Percentiles rank a stretch among this genome's conserved stretches.
Conservation (phyloP, 2,113 vertebrate genomes). For the Labrus mixtus region DNA sequence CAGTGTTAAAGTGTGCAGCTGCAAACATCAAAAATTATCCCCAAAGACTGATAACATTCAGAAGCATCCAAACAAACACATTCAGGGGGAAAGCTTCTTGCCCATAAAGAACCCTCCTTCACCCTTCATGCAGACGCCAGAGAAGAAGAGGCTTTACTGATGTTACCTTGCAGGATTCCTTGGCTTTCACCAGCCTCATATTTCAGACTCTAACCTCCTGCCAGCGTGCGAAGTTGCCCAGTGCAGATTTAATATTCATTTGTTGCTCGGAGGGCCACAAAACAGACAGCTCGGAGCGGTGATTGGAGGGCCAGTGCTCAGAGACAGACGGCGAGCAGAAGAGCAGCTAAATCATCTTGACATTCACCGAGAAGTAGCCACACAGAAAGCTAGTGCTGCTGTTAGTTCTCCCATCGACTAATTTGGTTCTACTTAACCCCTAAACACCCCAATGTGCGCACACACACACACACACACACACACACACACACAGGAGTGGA, state of each 20-base stretch:
- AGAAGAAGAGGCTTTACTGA: slow-evolving; percentile 9
- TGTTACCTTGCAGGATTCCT: slow-evolving; percentile 35
- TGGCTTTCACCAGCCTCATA: slow-evolving; percentile 28
- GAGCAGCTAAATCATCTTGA: slow-evolving; percentile 82
- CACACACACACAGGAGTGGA: slow-evolving; percentile 52
- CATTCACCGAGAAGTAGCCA: slow-evolving; percentile 79
- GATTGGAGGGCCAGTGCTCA: slow-evolving; percentile 76
- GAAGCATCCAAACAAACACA: background rate
- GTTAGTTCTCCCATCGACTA: slow-evolving; percentile 76
- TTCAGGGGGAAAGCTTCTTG: background rate
- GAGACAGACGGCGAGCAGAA: slow-evolving; percentile 77
- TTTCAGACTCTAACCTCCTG: slow-evolving; percentile 49
- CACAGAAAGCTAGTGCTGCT: slow-evolving; percentile 73
- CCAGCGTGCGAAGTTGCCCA: slow-evolving; percentile 38
- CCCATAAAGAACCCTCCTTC: background rate
- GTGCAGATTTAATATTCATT: slow-evolving; percentile 75
- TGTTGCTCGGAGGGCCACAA: slow-evolving; percentile 67
- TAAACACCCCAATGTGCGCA: slow-evolving; percentile 42
- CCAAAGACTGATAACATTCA: background rate
- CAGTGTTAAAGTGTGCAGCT: background rate
- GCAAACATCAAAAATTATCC: background rate
- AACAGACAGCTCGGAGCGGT: slow-evolving; percentile 65
- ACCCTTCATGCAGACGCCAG: slow-evolving; percentile 4
- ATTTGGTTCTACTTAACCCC: slow-evolving; percentile 83
- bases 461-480: slow-evolving; percentile 3